phyloP scores from a whole-genome alignment of 2,888 invertebrate genomes.

The Thecocarcelia acutangulata region DNA sequence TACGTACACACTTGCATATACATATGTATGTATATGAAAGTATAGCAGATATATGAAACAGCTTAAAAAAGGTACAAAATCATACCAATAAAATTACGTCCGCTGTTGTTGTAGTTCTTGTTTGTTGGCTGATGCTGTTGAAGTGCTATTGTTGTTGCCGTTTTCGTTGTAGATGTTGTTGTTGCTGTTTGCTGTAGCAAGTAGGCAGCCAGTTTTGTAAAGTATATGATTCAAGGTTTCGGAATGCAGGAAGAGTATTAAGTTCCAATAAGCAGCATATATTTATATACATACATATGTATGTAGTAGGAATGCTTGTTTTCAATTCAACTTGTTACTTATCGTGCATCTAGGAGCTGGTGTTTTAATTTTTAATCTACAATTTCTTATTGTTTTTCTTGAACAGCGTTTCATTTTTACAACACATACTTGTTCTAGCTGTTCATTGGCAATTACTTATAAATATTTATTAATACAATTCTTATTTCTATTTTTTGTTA shows the following conservation, averaged over 20 bases:
- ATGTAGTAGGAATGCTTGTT: not conserved
- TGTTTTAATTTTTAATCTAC: slow-evolving; percentile 37
- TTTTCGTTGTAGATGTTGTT: slow-evolving; percentile 38
- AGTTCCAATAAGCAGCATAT: slow-evolving; percentile 73
- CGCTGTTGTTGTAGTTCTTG: slow-evolving; percentile 48
- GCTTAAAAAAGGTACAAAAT: slow-evolving; percentile 53
- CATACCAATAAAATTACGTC: slow-evolving; percentile 65
- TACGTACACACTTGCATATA: too few species aligned
- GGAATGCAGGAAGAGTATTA: slow-evolving; percentile 82
- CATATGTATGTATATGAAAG: not conserved
- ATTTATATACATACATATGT: not conserved
- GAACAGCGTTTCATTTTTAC: slow-evolving; percentile 41
- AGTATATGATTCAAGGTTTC: slow-evolving; percentile 81
- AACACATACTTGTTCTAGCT: not conserved
- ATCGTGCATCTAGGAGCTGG: slow-evolving; percentile 31
- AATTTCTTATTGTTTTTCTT: slow-evolving; percentile 39
- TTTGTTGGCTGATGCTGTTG: slow-evolving; percentile 18
- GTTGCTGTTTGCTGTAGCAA: slow-evolving; percentile 10
- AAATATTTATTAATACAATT: too few species aligned
- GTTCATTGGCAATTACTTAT: too few species aligned
- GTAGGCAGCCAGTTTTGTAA: slow-evolving; percentile 41
- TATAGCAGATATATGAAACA: not conserved
- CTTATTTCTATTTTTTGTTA: not conserved
- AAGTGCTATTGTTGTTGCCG: too few species aligned
- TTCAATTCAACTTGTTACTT: slow-evolving; percentile 18